phyloP scores from a whole-genome alignment of 2,113 vertebrate species.

The Xiphophorus couchianus region DNA sequence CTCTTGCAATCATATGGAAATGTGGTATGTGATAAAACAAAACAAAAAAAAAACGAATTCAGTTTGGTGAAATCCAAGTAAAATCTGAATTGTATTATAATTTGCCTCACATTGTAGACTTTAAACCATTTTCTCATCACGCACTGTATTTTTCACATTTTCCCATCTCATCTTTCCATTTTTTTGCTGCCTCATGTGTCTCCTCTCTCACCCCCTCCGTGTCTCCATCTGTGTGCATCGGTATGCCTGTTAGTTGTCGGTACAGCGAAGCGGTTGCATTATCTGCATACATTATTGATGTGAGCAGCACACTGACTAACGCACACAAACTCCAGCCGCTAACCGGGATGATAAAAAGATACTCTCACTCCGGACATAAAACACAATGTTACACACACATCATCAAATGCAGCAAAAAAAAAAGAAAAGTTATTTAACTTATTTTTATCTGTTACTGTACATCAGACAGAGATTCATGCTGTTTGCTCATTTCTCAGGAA shows the following conservation, averaged over 20 bases:
- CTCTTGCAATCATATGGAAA: too few species aligned
- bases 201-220: slow-evolving; percentile 9
- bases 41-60: neutral
- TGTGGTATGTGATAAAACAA: neutral
- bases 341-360: slow-evolving; percentile 46
- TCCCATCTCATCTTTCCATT: slow-evolving; percentile 35
- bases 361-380: slow-evolving; percentile 23
- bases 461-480: neutral
- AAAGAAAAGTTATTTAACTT: neutral
- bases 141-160: slow-evolving; percentile 15
- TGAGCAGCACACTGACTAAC: slow-evolving; percentile 62
- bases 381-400: slow-evolving; percentile 12
- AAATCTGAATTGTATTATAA: neutral
- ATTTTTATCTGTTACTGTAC: slow-evolving; percentile 1
- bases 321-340: slow-evolving; percentile 27
- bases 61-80: neutral
- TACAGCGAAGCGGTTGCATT: slow-evolving; percentile 72
- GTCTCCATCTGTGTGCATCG: slow-evolving; percentile 40
- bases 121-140: neutral
- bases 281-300: slow-evolving; percentile 79
- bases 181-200: slow-evolving; percentile 27
- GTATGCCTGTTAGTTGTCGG: slow-evolving; percentile 66
- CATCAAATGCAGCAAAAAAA: slow-evolving; percentile 16
- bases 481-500: slow-evolving; percentile 3
- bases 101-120: neutral